Percentiles rank a stretch among this genome's conserved stretches.
Evolutionary conservation across 1,140 invertebrate species (phyloP).

Genomic region (Tetraneura akinire): DNA sequence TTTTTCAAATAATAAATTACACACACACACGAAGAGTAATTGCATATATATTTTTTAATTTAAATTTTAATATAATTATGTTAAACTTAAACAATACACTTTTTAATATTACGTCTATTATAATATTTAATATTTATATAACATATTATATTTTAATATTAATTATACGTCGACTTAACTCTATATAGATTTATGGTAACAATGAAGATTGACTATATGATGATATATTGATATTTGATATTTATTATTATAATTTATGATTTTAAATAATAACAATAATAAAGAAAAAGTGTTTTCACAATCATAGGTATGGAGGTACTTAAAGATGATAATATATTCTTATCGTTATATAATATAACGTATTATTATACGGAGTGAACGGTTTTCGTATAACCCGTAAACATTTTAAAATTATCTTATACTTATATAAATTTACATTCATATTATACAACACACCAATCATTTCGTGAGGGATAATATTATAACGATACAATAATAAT

Average conservation of each 20-base stretch:
- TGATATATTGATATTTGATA: conserved; percentile 34
- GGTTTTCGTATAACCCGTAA: not conserved
- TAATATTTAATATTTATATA: conserved; percentile 1
- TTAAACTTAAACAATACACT: not conserved
- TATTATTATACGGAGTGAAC: not conserved
- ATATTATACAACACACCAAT: not conserved
- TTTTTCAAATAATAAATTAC: too few relatives aligned
- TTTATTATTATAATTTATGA: not conserved
- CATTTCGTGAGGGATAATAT: not conserved
- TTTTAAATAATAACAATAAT: too few relatives aligned
- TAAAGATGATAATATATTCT: not conserved
- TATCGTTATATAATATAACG: not conserved
- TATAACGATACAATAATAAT: too few relatives aligned
- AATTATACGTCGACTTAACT: not conserved
- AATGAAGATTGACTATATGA: conserved; percentile 38
- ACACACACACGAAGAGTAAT: too few relatives aligned
- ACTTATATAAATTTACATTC: too few relatives aligned
- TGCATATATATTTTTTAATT: not conserved
- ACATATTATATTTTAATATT: not conserved
- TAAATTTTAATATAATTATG: too few relatives aligned
- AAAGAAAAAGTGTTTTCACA: too few relatives aligned
- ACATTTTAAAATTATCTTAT: not conserved
- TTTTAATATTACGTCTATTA: too few relatives aligned
- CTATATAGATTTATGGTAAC: conserved; percentile 38
- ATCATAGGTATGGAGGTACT: too few relatives aligned